Percentiles rank a stretch among this genome's conserved stretches.
Evolutionary conservation across 1,140 invertebrate genomes (phyloP).

Genomic region (Camponotus pennsylvanicus): DNA sequence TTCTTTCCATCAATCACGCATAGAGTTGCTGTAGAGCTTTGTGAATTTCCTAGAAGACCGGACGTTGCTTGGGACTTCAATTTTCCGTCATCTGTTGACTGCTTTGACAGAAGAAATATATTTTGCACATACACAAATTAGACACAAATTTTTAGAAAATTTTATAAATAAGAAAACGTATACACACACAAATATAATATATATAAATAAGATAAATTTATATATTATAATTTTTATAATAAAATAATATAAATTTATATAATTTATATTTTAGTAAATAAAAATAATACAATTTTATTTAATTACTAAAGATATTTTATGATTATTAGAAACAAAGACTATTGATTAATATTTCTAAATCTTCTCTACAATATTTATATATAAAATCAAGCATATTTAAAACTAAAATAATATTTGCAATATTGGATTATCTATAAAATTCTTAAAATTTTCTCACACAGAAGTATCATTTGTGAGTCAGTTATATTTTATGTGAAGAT

Average conservation of each 20-base stretch:
- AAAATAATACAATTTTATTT: too few species aligned
- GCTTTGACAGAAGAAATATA: background rate
- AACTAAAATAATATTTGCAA: constrained; percentile 11
- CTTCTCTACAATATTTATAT: background rate
- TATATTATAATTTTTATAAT: too few species aligned
- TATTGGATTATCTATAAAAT: background rate
- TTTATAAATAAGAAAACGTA: background rate
- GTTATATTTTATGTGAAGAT: constrained; percentile 5
- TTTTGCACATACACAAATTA: constrained; percentile 3
- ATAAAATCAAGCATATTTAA: constrained; percentile 19
- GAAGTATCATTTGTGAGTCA: background rate
- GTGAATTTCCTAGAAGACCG: constrained; percentile 80
- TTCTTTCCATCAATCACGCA: constrained; percentile 78
- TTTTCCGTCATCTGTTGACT: constrained; percentile 79
- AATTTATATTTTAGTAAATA: too few species aligned
- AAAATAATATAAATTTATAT: too few species aligned
- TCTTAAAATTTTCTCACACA: background rate
- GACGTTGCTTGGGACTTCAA: constrained; percentile 78
- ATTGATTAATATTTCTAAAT: background rate
- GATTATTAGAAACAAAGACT: background rate
- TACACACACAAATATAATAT: too few species aligned
- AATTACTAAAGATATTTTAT: too few species aligned
- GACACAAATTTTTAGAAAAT: background rate
- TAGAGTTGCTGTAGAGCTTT: constrained; percentile 78
- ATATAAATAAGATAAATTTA: too few species aligned